phyloP scores from a whole-genome alignment of 2,888 invertebrate species.

The Heteromyza rotundicornis region DNA sequence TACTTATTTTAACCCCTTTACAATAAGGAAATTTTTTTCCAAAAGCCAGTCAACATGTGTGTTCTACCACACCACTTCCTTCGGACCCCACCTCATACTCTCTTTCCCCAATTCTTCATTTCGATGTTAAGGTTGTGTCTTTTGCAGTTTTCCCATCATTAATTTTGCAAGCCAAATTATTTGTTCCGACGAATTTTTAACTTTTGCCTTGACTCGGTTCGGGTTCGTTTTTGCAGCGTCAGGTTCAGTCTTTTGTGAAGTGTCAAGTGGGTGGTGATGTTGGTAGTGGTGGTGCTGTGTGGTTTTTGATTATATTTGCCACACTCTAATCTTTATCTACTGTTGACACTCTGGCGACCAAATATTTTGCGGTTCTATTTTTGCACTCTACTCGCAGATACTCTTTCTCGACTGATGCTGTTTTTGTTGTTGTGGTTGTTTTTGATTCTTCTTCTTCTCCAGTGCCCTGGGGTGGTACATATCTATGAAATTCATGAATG shows the following conservation, averaged over 20 bases:
- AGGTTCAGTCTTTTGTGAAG: neutral
- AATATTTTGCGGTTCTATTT: conserved; percentile 12
- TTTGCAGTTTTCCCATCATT: conserved; percentile 1
- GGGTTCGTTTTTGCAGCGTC: conserved; percentile 6
- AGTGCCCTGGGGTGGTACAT: conserved; percentile 26
- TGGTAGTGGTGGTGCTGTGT: neutral
- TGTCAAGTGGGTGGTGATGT: conserved; percentile 1
- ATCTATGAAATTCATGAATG: conserved; percentile 60
- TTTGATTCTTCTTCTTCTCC: neutral
- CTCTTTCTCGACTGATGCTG: conserved; percentile 9
- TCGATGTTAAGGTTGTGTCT: neutral
- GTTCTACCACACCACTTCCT: no score
- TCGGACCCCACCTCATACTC: no score
- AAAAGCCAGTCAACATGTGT: no score
- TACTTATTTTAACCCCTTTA: no score
- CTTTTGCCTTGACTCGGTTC: neutral
- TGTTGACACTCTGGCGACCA: conserved; percentile 52
- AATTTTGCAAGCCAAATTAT: neutral
- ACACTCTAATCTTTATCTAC: conserved; percentile 54
- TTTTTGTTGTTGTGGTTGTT: conserved; percentile 17
- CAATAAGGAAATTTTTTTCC: no score
- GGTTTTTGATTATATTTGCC: conserved; percentile 24
- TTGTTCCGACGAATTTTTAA: neutral
- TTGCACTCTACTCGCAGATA: neutral
- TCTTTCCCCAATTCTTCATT: no score